Conservation (phyloP, 37 sponge, comb jelly and placozoan genomes). For the Haliclona indistincta region DNA sequence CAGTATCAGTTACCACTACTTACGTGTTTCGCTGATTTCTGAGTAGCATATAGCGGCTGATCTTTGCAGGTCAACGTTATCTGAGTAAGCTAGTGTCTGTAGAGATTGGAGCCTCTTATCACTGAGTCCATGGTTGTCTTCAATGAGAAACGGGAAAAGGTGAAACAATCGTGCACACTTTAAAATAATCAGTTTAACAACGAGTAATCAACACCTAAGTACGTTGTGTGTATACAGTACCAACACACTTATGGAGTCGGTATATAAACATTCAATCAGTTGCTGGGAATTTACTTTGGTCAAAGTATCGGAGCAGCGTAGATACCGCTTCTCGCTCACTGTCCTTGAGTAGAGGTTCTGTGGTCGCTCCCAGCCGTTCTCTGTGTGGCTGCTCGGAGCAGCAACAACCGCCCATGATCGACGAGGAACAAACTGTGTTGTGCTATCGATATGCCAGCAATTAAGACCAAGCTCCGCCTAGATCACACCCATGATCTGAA, state of each 20-base stretch:
- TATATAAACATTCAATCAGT: too few relatives aligned
- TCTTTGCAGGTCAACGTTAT: constrained; percentile 77
- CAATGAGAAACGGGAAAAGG: not conserved
- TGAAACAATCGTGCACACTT: not conserved
- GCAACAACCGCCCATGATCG: not conserved
- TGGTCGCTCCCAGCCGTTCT: not conserved
- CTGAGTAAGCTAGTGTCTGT: constrained; percentile 71
- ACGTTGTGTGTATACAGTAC: not conserved
- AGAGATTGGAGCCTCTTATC: constrained; percentile 60
- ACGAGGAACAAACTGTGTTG: not conserved
- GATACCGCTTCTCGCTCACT: constrained; percentile 71
- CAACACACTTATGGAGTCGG: too few relatives aligned
- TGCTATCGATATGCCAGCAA: not conserved
- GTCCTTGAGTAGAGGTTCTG: constrained; percentile 73
- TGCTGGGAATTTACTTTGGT: too few relatives aligned
- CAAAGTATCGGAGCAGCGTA: constrained; percentile 55
- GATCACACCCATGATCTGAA: not conserved
- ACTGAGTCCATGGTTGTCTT: not conserved
- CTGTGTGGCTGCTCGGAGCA: not conserved
- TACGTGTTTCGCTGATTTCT: constrained; percentile 83
- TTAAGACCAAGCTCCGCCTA: not conserved
- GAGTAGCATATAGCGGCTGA: constrained; percentile 87
- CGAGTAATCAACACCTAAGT: too few relatives aligned
- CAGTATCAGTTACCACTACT: constrained; percentile 7
- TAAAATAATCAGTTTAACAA: not conserved